A percentile compares a stretch with the other conserved stretches of the same genome.
Conservation (phyloP, 2,113 vertebrate species). For the Stegastes partitus region DNA sequence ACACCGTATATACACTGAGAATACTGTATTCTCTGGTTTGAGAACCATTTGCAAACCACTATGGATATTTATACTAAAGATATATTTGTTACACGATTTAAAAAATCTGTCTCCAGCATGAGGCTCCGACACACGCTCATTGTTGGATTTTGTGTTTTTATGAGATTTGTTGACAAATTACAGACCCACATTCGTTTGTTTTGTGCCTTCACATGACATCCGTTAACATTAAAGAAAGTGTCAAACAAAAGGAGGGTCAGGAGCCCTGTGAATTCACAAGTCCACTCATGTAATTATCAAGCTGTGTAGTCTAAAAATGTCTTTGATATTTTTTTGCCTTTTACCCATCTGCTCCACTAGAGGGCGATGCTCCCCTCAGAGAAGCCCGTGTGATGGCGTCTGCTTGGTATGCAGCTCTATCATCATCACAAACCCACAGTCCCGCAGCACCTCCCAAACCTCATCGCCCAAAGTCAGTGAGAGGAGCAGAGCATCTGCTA, state of each 20-base stretch:
- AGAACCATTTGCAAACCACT: no score
- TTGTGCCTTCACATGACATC: not conserved
- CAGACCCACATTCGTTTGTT: no score
- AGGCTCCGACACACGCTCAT: no score
- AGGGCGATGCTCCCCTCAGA: conserved; percentile 44
- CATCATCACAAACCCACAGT: conserved; percentile 25
- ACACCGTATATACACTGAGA: no score
- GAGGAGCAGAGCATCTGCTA: conserved; percentile 52
- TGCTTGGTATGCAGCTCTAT: conserved; percentile 52
- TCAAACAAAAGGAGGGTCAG: not conserved
- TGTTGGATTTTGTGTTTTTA: no score
- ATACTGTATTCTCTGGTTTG: no score
- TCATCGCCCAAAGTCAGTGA: conserved; percentile 50
- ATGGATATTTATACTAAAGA: no score
- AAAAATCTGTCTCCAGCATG: no score
- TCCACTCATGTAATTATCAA: not conserved
- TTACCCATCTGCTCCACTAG: conserved; percentile 55
- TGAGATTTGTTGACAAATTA: no score
- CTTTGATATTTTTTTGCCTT: not conserved
- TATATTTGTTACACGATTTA: no score
- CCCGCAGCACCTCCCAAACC: conserved; percentile 47
- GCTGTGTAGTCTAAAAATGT: not conserved
- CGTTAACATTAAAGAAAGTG: not conserved
- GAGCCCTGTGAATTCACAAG: not conserved
- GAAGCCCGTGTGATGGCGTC: not conserved